Base-by-base conservation (phyloP, 2,888 invertebrate species). In the Cataglyphis altisquamis region DNA sequence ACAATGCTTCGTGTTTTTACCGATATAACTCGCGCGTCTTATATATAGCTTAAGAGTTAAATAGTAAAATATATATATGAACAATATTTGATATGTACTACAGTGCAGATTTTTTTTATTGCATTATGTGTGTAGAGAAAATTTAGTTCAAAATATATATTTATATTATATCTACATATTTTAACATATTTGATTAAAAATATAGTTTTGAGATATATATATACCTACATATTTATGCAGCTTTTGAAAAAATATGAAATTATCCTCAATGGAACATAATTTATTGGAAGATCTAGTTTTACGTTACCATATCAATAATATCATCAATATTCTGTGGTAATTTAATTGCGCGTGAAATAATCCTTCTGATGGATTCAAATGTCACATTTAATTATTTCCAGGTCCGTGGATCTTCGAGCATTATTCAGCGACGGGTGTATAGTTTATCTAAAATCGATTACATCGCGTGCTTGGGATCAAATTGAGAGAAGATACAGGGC, bases 371-470 rank as follows among this genome's bases (percentile, higher is more conserved):
- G 41, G 18, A 57, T 25, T 66, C n/a, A 70, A 36, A 45, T 72
- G 41, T 78, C 72, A 60, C 72, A 78, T 60, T 72, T 60, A 72
- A 70, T 78, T 78, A 78, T 55, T 78, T 72, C 41, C 73, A 60
- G 72, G 36, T 45, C 45, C 36, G 45, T 60, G 78, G 32, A 78
- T 72, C 55, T 36, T 74, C 9, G 48, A 67, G 66, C 63, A 41
- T 74, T 83, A 36, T 66, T 75, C 74, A 78, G 70, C 8, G 36
- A 32, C 48, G 67, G 74, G 74, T 84, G 68, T 77, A 75, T 62
- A 62, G 55, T 63, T 57, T 10, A 52, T 32, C 45, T 73, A 62
- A 84, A 81, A 83, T 87, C 85, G 87, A 87, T 87, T 80, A 85
- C 63, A 80, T 60, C 68, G 68, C 48, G n/a, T n/a, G 48, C 36